These are phyloP conservation scores for Heliconius erato DNA, from an alignment of 2,888 invertebrate genomes.

Conservation along the genomic window DNA sequence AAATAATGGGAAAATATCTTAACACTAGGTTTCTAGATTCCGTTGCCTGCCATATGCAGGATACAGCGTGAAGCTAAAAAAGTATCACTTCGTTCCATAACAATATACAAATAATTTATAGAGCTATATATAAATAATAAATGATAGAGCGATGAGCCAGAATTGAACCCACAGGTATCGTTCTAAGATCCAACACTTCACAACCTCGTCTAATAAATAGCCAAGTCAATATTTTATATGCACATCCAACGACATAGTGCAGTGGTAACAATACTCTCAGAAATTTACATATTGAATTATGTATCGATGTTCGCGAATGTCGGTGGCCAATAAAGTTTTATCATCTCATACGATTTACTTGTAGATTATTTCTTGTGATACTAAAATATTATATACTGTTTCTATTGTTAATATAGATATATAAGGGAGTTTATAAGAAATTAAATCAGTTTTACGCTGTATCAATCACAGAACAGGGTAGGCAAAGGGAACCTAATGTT, in stretches of 20 bases:
- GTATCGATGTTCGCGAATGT: constrained; percentile 42
- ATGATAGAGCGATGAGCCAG: background rate
- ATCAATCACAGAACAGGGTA: too few species aligned
- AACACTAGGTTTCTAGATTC: too few species aligned
- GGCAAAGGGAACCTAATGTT: too few species aligned
- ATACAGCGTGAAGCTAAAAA: too few species aligned
- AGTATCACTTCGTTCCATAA: too few species aligned
- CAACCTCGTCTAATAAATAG: background rate
- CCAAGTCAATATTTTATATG: constrained; percentile 16
- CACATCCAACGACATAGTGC: background rate
- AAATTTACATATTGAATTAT: constrained; percentile 46
- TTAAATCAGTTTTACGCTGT: too few species aligned
- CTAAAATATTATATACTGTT: constrained; percentile 32
- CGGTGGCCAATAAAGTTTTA: constrained; percentile 48
- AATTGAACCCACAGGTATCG: background rate
- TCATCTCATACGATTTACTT: constrained; percentile 44
- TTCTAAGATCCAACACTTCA: background rate
- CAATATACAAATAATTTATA: too few species aligned
- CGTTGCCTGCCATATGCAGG: too few species aligned
- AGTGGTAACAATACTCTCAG: constrained; percentile 31
- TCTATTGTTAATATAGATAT: constrained; percentile 4
- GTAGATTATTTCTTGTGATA: constrained; percentile 41
- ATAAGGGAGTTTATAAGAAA: background rate
- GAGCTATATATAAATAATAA: too few species aligned
- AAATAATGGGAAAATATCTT: too few species aligned